These are phyloP conservation scores for Colius striatus DNA, from an alignment of 2,113 vertebrate species.

Conservation along the genomic window DNA sequence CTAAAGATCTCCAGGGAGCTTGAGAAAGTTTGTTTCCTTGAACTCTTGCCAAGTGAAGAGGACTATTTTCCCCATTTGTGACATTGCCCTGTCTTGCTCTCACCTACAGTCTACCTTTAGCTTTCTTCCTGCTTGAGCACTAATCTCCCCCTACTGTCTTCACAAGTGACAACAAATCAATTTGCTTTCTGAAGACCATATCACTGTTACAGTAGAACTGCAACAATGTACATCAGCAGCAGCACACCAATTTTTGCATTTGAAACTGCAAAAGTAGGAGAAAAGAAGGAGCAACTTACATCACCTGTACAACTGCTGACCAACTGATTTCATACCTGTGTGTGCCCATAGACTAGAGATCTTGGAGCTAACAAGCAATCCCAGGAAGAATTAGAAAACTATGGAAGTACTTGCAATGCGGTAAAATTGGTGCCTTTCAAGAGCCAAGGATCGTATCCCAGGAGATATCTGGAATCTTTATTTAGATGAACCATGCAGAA, in stretches of 20 bases:
- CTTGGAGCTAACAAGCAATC: background rate
- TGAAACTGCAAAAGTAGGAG: background rate
- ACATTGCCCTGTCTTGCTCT: background rate
- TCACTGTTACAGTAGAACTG: background rate
- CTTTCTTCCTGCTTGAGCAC: background rate
- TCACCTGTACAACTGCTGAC: background rate
- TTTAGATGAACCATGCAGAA: background rate
- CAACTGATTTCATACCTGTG: background rate
- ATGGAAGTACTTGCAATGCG: background rate
- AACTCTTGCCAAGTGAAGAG: background rate
- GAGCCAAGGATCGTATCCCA: background rate
- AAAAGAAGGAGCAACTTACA: background rate
- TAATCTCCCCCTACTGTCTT: background rate
- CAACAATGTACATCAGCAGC: background rate
- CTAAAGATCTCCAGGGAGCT: background rate
- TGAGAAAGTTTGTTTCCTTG: background rate
- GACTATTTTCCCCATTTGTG: background rate
- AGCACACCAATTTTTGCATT: background rate
- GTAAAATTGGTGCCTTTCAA: background rate
- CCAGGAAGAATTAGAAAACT: background rate
- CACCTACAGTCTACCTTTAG: background rate
- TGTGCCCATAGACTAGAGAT: background rate
- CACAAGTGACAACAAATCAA: background rate
- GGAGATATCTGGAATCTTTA: background rate
- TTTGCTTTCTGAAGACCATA: background rate